Conservation (phyloP, 2,888 invertebrate genomes). For the Epinotia ramella region DNA sequence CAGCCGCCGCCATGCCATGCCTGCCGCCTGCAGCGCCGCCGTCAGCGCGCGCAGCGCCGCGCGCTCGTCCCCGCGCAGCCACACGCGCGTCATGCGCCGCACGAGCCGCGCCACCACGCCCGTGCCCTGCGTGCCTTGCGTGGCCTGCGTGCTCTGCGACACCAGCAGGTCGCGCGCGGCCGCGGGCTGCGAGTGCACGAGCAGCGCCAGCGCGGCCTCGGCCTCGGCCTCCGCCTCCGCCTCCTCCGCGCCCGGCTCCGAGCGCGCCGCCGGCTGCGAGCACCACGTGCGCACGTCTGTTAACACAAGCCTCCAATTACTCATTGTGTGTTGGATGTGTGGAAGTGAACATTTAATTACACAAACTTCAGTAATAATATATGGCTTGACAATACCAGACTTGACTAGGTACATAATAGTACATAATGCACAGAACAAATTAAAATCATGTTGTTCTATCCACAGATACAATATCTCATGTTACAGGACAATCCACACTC, state of each 20-base stretch:
- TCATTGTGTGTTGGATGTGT: too few relatives aligned
- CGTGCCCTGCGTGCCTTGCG: conserved; percentile 87
- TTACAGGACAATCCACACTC: too few relatives aligned
- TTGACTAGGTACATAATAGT: too few relatives aligned
- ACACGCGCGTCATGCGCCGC: conserved; percentile 97
- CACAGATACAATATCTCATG: too few relatives aligned
- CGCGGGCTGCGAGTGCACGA: conserved; percentile 50
- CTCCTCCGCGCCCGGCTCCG: conserved; percentile 42
- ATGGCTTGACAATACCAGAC: too few relatives aligned
- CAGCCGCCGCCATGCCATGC: conserved; percentile 75
- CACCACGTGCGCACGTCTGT: conserved; percentile 55
- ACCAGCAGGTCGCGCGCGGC: conserved; percentile 82
- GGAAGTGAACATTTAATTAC: too few relatives aligned
- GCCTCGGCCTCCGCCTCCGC: background rate
- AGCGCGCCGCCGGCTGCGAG: conserved; percentile 57
- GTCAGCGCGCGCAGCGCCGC: conserved; percentile 88
- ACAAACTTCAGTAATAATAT: too few relatives aligned
- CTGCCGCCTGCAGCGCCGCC: conserved; percentile 81
- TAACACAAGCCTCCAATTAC: background rate
- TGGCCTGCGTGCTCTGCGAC: conserved; percentile 91
- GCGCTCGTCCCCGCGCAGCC: conserved; percentile 89
- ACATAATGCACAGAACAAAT: too few relatives aligned
- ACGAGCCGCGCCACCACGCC: conserved; percentile 89
- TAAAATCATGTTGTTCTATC: too few relatives aligned
- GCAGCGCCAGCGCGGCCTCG: conserved; percentile 64